Evolutionary conservation across 2,113 vertebrate species (phyloP).

Genomic region (Siniperca chuatsi): DNA sequence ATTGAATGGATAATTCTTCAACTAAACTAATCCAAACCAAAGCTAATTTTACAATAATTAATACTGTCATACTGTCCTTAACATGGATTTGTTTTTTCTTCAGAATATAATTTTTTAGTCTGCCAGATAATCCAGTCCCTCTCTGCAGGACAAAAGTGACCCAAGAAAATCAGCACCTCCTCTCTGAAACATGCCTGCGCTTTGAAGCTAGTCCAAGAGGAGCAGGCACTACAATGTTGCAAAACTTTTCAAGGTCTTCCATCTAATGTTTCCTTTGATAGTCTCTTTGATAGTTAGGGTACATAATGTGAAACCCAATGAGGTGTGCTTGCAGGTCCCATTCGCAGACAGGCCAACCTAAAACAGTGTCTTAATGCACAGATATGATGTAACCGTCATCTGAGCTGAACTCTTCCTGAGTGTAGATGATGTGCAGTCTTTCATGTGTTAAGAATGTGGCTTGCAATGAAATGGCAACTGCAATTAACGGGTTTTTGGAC

Average conservation of each 20-base stretch:
- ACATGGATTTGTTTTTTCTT: too few species aligned
- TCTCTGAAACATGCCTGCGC: constrained; percentile 29
- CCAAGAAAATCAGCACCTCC: constrained; percentile 36
- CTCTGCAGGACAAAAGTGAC: background rate
- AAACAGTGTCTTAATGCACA: constrained; percentile 49
- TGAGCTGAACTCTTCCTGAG: constrained; percentile 50
- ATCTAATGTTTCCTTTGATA: constrained; percentile 77
- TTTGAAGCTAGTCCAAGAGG: constrained; percentile 64
- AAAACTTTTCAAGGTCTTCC: constrained; percentile 68
- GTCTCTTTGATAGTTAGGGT: constrained; percentile 47
- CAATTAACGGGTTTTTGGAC: constrained; percentile 63
- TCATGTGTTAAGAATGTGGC: constrained; percentile 67
- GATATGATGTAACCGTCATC: constrained; percentile 72
- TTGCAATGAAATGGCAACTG: constrained; percentile 42
- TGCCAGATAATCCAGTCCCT: background rate
- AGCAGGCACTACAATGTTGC: constrained; percentile 56
- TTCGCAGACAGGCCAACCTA: constrained; percentile 41
- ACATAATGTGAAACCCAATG: constrained; percentile 70
- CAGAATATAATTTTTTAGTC: background rate
- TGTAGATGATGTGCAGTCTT: constrained; percentile 55
- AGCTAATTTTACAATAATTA: background rate
- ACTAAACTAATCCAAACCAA: background rate
- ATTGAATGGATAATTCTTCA: background rate
- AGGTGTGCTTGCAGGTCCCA: constrained; percentile 58
- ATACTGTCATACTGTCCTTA: background rate